phyloP scores from a whole-genome alignment of 2,797 vertebrate species.

The Sebastes goodei region DNA sequence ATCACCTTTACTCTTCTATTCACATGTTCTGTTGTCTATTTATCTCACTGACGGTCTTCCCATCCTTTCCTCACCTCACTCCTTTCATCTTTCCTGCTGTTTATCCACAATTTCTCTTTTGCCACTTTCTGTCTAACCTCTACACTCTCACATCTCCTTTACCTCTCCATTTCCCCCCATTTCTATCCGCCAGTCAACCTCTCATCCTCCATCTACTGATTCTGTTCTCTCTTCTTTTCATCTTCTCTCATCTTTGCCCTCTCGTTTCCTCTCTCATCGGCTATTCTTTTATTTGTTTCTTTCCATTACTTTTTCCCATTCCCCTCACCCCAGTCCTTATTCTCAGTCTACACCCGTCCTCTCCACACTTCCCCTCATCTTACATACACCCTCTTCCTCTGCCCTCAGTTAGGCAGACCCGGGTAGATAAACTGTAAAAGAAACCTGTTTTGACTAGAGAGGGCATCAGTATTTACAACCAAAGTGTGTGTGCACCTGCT shows the following conservation, averaged over 20 bases:
- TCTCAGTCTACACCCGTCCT: not conserved
- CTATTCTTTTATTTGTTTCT: constrained; percentile 41
- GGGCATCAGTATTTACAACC: constrained; percentile 64
- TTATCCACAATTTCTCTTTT: constrained; percentile 38
- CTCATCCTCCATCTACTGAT: constrained; percentile 18
- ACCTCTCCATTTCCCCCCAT: constrained; percentile 11
- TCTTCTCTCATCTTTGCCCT: constrained; percentile 38
- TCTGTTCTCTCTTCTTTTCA: constrained; percentile 35
- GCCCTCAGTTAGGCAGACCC: constrained; percentile 24
- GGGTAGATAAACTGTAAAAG: constrained; percentile 47
- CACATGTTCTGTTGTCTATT: not conserved
- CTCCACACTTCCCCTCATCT: constrained; percentile 19
- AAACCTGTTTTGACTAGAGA: constrained; percentile 55
- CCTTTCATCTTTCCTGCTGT: constrained; percentile 29
- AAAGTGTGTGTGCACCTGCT: constrained; percentile 44
- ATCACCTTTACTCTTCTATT: not conserved
- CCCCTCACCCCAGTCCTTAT: not conserved
- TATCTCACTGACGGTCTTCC: not conserved
- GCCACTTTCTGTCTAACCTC: constrained; percentile 28
- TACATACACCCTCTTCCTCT: not conserved
- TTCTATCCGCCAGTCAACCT: constrained; percentile 23
- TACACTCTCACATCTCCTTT: constrained; percentile 33
- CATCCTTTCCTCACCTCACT: not conserved
- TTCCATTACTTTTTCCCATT: not conserved
- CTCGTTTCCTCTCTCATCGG: constrained; percentile 7